Base-by-base conservation (phyloP, 2,113 vertebrate genomes). In the Saccopteryx bilineata region DNA sequence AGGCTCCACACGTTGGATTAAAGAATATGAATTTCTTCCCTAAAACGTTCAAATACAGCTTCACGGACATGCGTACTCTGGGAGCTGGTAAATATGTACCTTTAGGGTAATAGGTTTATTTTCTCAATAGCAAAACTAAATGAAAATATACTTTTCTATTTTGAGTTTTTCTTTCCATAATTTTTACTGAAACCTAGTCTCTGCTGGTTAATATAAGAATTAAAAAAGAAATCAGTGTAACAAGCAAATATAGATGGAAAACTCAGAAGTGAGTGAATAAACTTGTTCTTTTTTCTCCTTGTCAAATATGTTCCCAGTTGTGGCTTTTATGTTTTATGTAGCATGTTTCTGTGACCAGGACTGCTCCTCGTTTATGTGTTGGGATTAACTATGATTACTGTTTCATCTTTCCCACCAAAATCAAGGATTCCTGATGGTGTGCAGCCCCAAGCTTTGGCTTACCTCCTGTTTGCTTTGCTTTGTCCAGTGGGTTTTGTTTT, bases 381-480 rank as follows among this genome's bases (percentile, higher is more conserved):
- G 15, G 66, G 26, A 58, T 76, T 18, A 93, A 5, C 21, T 50
- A 18, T n/a, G 76, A 60, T 33, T 31, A 19, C 0, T 23, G 13
- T 50, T 72, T 78, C 39, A 58, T 91, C 66, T 63, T 79, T 80
- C 60, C 50, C 60, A 39, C 13, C 7, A 48, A 66, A 93, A 86
- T 88, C 54, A 15, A 81, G n/a, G 21, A 52, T 91, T 76, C n/a
- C 79, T 86, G 17, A 3, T 3, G 11, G 71, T 56, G 31, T 86
- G 61, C 90, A 66, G 12, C 74, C 21, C 56, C 54, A 18, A 48
- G 23, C 31, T 46, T 56, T 74, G 63, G 9, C 28, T 23, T 8
- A 23, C 2, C 1, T 8, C 52, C 61, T 80, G 65, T 93, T 94
- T 87, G 71, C n/a, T 92, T 90, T 90, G 87, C 28, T 58, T 82